phyloP scores from a whole-genome alignment of 2,888 invertebrate species.

The Pharmacophagus antenor region DNA sequence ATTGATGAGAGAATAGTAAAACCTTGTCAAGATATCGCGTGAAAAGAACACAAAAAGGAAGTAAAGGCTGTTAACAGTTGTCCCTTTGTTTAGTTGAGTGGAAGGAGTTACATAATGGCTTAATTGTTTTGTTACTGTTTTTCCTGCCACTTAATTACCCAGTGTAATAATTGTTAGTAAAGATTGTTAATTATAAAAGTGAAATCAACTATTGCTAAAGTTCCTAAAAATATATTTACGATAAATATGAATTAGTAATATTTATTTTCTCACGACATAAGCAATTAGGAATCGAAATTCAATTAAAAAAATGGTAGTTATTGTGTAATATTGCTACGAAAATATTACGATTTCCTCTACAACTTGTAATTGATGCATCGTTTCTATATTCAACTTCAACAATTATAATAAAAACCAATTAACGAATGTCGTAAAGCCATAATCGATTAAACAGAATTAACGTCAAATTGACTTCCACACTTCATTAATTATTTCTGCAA shows the following conservation, averaged over 20 bases:
- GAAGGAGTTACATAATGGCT: slow-evolving; percentile 50
- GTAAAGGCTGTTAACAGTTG: slow-evolving; percentile 55
- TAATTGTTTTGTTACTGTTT: slow-evolving; percentile 50
- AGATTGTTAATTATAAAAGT: slow-evolving; percentile 19
- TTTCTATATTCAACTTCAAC: slow-evolving; percentile 20
- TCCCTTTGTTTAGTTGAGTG: slow-evolving; percentile 56
- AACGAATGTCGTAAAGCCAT: slow-evolving; percentile 10
- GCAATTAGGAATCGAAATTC: slow-evolving; percentile 25
- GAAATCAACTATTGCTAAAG: slow-evolving; percentile 20
- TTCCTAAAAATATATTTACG: slow-evolving; percentile 16
- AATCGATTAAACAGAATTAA: slow-evolving; percentile 17
- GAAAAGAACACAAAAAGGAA: slow-evolving; percentile 45
- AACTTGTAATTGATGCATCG: slow-evolving; percentile 18
- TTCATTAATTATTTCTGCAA: slow-evolving; percentile 16
- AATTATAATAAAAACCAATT: slow-evolving; percentile 23
- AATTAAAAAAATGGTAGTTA: slow-evolving; percentile 18
- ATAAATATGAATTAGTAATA: slow-evolving; percentile 4
- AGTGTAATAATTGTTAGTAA: neutral
- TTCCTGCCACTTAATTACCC: slow-evolving; percentile 6
- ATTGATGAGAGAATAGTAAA: slow-evolving; percentile 36
- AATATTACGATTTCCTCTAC: slow-evolving; percentile 13
- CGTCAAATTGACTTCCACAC: slow-evolving; percentile 15
- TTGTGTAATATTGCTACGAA: slow-evolving; percentile 13
- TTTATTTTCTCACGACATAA: slow-evolving; percentile 28
- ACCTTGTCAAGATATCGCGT: slow-evolving; percentile 51